These are phyloP conservation scores for Apis dorsata DNA, from an alignment of 1,140 invertebrate genomes.

Conservation along the genomic window DNA sequence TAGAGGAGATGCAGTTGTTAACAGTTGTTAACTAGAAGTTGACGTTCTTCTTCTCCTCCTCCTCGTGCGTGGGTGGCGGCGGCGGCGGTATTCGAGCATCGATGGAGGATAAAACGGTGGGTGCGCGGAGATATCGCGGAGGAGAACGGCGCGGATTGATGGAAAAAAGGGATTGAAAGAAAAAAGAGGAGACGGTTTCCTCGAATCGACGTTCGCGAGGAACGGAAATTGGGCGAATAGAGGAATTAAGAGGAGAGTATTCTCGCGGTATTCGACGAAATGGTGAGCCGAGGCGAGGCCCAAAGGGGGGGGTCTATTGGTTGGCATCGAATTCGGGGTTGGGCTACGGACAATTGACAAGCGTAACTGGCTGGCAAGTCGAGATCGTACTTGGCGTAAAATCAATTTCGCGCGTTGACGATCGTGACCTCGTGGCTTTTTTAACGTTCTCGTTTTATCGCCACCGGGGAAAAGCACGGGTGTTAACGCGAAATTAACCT, in stretches of 20 bases:
- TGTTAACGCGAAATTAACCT: conserved; percentile 14
- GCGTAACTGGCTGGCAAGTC: conserved; percentile 20
- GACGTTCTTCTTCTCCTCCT: conserved; percentile 15
- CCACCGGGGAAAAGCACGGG: background rate
- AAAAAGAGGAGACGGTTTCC: background rate
- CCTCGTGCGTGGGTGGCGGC: conserved; percentile 23
- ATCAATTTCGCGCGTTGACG: conserved; percentile 37
- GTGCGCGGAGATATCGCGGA: no score
- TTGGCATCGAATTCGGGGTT: conserved; percentile 53
- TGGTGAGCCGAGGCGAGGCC: conserved; percentile 14
- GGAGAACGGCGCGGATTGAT: no score
- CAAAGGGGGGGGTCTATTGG: conserved; percentile 39
- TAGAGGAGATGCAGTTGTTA: conserved; percentile 9
- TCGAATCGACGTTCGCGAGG: conserved; percentile 25
- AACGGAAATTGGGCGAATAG: conserved; percentile 8
- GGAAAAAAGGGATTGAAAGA: no score
- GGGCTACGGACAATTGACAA: conserved; percentile 42
- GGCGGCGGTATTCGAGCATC: background rate
- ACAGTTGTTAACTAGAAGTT: conserved; percentile 29
- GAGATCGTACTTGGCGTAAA: conserved; percentile 40
- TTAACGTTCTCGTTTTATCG: conserved; percentile 9
- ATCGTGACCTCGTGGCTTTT: background rate
- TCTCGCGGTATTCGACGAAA: conserved; percentile 41
- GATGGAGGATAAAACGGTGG: no score
- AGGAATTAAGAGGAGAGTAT: conserved; percentile 24